Conservation (phyloP, 2,113 vertebrate genomes). For the Sceloporus tristichus region DNA sequence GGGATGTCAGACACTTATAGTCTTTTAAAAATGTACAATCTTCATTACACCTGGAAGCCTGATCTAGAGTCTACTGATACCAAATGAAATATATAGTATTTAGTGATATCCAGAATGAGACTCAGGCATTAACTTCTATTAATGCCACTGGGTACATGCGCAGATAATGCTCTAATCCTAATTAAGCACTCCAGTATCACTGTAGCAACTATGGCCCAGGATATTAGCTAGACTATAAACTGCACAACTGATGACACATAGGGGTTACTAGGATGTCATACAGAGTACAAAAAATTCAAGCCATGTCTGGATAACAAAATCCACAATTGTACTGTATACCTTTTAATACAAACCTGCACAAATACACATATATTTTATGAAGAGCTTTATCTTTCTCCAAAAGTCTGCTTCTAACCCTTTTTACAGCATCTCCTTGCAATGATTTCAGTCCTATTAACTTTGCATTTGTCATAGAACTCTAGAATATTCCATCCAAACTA, state of each 20-base stretch:
- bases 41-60: background rate
- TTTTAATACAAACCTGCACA: background rate
- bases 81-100: background rate
- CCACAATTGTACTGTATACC: background rate
- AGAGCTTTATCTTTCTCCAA: no score
- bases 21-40: background rate
- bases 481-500: background rate
- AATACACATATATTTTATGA: background rate
- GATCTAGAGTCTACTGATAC: background rate
- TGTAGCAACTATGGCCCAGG: background rate
- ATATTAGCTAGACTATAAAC: background rate
- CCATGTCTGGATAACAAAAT: background rate
- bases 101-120: background rate
- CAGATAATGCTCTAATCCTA: conserved; percentile 7
- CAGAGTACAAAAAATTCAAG: background rate
- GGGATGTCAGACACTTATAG: background rate
- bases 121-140: background rate
- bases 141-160: background rate
- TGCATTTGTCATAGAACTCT: background rate
- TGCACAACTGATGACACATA: background rate
- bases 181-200: conserved; percentile 6
- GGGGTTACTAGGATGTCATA: background rate
- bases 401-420: background rate
- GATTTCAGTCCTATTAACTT: background rate
- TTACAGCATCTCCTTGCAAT: background rate